Base-by-base conservation (phyloP, 2,888 invertebrate species). In the Perdita meconis region DNA sequence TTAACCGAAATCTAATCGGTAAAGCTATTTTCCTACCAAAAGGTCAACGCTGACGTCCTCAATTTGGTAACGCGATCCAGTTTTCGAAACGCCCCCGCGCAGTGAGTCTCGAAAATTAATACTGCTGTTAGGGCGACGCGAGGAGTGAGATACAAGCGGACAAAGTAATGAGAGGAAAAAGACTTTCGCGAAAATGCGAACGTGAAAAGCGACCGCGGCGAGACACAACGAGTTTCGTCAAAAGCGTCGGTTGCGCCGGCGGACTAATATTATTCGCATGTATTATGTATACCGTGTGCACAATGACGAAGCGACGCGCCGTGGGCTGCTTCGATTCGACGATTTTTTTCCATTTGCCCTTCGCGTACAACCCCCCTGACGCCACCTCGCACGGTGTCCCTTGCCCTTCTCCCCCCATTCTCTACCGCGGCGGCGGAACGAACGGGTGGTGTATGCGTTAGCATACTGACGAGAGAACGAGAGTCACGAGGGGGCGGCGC, bases 401-500 rank as follows among this genome's bases (percentile, higher is more conserved):
- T 30, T 30, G 30, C 30, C 30, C 2, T 47, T 6, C 47, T n/a
- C 47, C 19, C 19, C 12, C 22, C 42, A n/a, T 64, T 60, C 56
- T 38, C 34, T 42, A 22, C n/a, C 22, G 30, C 19, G 30, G 1
- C n/a, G 59, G 55, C 16, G 40, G 22, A 66, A 72, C 80, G 59
- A 68, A 53, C 67, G 53, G 36, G 78, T 2, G 47, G 47, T 2
- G 81, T 77, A 84, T 72, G 84, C 81, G 81, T 84, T 84, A 84
- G 84, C 84, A 84, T 84, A 82, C 82, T 65, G 84, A 78, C 84
- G 84, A 79, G 81, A 81, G 76, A 51, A 60, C 72, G 72, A 84
- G 77, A 83, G 73, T 80, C 81, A 65, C 47, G 64, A 30, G 60
- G 38, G 57, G 69, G n/a, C n/a, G n/a, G n/a, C n/a, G n/a, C n/a